phyloP scores from a whole-genome alignment of 2,888 invertebrate genomes.

The Cryptophagus acutangulus region DNA sequence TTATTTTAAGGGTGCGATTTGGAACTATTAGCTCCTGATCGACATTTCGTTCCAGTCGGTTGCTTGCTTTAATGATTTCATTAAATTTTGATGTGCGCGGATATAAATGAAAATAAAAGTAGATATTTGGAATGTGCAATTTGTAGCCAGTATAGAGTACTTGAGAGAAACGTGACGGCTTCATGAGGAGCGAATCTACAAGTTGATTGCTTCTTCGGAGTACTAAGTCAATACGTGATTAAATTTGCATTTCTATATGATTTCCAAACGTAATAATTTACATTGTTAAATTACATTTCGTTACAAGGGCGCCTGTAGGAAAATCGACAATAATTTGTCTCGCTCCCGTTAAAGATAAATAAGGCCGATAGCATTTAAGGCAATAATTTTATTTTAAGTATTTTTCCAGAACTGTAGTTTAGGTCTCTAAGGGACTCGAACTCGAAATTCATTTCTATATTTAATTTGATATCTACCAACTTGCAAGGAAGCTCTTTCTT shows the following conservation, averaged over 20 bases:
- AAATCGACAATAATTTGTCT: no score
- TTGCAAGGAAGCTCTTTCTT: constrained; percentile 32
- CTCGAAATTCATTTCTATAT: constrained; percentile 42
- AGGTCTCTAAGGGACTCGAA: constrained; percentile 29
- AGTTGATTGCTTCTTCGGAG: constrained; percentile 1
- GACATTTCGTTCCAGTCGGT: constrained; percentile 18
- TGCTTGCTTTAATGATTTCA: constrained; percentile 17
- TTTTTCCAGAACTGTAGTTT: constrained; percentile 33
- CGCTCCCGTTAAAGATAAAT: no score
- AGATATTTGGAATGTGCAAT: no score
- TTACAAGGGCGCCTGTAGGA: no score
- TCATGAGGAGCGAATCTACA: not conserved
- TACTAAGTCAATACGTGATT: not conserved
- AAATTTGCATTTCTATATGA: not conserved
- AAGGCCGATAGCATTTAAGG: no score
- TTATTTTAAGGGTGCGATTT: no score
- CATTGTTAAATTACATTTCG: not conserved
- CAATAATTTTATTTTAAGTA: constrained; percentile 37
- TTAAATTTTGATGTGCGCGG: constrained; percentile 13
- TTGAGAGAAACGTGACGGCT: not conserved
- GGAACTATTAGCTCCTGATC: no score
- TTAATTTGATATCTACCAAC: constrained; percentile 37
- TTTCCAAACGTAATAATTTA: not conserved
- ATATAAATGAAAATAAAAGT: no score
- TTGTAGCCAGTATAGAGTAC: no score